Conservation (phyloP, 2,888 invertebrate species). For the Villa cingulata region DNA sequence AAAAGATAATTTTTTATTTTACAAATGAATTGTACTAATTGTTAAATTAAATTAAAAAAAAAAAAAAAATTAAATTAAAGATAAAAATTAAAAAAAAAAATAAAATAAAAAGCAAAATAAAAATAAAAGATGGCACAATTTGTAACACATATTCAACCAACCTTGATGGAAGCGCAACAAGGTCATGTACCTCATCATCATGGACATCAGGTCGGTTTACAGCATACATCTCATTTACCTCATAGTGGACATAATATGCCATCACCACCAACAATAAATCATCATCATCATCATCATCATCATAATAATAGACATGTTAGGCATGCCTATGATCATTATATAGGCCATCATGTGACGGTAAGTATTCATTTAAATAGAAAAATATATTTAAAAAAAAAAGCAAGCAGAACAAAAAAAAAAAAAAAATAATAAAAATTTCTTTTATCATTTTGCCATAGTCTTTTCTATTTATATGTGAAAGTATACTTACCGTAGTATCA, state of each 20-base stretch:
- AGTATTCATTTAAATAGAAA: too few relatives aligned
- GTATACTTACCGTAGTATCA: too few relatives aligned
- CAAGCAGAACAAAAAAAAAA: not conserved
- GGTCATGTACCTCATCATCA: constrained; percentile 42
- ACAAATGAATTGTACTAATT: too few relatives aligned
- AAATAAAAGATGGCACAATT: constrained; percentile 41
- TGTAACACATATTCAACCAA: constrained; percentile 45
- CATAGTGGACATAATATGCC: constrained; percentile 38
- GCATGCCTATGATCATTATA: constrained; percentile 12
- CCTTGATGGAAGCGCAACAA: constrained; percentile 43
- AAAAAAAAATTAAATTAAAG: too few relatives aligned
- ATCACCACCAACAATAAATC: constrained; percentile 28
- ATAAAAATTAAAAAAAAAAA: too few relatives aligned
- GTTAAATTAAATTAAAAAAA: too few relatives aligned
- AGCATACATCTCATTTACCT: constrained; percentile 33
- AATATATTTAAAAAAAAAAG: too few relatives aligned
- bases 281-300: constrained; percentile 26
- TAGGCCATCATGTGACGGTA: constrained; percentile 7
- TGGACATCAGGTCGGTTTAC: constrained; percentile 36
- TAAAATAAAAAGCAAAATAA: not conserved
- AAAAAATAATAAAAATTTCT: not conserved
- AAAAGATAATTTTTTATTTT: too few relatives aligned
- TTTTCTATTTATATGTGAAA: too few relatives aligned
- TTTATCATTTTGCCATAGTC: not conserved
- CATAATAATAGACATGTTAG: constrained; percentile 10